Percentiles rank a stretch among this genome's conserved stretches.
Conservation (phyloP, 2,888 invertebrate genomes). For the Neuroscelio doddi region DNA sequence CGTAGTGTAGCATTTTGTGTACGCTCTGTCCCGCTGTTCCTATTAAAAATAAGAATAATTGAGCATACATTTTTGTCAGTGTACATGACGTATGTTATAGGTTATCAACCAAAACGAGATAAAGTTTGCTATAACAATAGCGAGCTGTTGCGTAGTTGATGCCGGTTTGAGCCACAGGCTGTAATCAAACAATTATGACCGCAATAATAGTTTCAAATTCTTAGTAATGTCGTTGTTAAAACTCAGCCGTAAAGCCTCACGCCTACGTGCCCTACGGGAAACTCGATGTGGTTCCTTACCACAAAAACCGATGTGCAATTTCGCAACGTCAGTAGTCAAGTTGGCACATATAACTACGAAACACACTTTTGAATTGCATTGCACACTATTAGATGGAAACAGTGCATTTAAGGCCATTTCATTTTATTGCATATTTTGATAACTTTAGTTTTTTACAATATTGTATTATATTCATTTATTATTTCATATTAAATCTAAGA, state of each 20-base stretch:
- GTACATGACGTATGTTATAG: neutral
- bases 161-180: slow-evolving; percentile 47
- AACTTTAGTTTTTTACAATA: too few species aligned
- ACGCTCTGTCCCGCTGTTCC: too few species aligned
- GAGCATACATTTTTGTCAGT: too few species aligned
- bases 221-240: slow-evolving; percentile 45
- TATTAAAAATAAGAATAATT: too few species aligned
- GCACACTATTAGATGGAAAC: too few species aligned
- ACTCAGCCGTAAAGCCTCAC: slow-evolving; percentile 23
- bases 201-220: slow-evolving; percentile 55
- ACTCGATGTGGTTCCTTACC: slow-evolving; percentile 24
- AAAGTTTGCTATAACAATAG: neutral
- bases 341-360: neutral
- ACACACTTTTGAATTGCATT: neutral
- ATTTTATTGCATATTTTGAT: too few species aligned
- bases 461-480: too few species aligned
- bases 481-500: too few species aligned
- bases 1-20: too few species aligned
- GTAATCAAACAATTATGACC: slow-evolving; percentile 56
- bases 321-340: slow-evolving; percentile 22
- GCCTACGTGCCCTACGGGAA: slow-evolving; percentile 47
- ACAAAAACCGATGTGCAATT: slow-evolving; percentile 47
- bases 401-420: too few species aligned
- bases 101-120: neutral
- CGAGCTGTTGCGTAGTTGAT: neutral